phyloP scores from a whole-genome alignment of 1,140 invertebrate genomes.

The Bombus superbus region DNA sequence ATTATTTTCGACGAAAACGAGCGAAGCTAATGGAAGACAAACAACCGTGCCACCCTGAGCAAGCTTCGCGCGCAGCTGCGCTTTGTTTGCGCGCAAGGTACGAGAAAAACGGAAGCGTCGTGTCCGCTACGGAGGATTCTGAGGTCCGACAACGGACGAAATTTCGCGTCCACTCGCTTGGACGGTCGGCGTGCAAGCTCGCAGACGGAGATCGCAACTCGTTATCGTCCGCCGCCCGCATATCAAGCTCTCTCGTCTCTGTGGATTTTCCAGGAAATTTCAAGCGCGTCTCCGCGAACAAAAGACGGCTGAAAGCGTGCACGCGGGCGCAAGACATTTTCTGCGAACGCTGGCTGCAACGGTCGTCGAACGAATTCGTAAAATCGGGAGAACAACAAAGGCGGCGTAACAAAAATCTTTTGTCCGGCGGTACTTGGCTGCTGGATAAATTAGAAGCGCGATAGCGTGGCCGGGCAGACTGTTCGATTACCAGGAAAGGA shows the following conservation, averaged over 20 bases:
- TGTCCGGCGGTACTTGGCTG: background rate
- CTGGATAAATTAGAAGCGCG: slow-evolving; percentile 22
- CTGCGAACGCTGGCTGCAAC: background rate
- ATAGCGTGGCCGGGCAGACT: background rate
- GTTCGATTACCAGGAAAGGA: background rate
- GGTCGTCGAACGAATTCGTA: background rate
- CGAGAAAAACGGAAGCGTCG: slow-evolving; percentile 18
- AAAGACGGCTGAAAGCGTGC: background rate
- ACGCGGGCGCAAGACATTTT: background rate
- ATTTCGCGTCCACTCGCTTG: slow-evolving; percentile 1
- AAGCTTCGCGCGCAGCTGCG: background rate
- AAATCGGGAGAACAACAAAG: background rate
- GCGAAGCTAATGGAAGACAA: slow-evolving; percentile 43
- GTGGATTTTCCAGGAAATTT: slow-evolving; percentile 18
- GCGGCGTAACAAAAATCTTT: slow-evolving; percentile 3
- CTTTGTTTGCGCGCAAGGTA: slow-evolving; percentile 43
- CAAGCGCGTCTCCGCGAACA: slow-evolving; percentile 1
- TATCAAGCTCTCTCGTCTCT: background rate
- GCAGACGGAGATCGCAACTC: background rate
- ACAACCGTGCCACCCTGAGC: slow-evolving; percentile 10
- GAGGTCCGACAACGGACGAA: slow-evolving; percentile 11
- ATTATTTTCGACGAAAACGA: slow-evolving; percentile 19
- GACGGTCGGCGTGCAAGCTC: background rate
- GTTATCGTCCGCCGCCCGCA: slow-evolving; percentile 52
- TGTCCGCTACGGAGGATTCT: background rate